phyloP scores from a whole-genome alignment of 1,140 invertebrate genomes.

The Lepidurus arcticus region DNA sequence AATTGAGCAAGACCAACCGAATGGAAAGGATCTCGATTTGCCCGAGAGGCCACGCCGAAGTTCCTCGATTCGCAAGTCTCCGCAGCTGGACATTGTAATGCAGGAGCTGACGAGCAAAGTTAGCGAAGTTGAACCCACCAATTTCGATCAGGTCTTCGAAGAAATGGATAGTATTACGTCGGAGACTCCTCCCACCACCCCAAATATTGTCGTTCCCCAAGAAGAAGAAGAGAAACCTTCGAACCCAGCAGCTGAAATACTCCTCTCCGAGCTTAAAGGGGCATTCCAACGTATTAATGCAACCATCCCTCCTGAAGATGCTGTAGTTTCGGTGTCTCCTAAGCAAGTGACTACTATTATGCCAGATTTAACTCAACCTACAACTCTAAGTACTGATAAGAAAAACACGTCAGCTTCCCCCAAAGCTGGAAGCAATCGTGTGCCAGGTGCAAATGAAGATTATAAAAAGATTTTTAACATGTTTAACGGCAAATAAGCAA shows the following conservation, averaged over 20 bases:
- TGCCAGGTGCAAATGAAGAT: not conserved
- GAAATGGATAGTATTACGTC: not conserved
- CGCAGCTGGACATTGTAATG: not conserved
- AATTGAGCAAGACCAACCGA: not conserved
- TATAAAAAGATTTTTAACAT: not conserved
- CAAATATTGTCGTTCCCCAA: not conserved
- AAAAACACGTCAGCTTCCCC: not conserved
- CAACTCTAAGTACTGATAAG: not conserved
- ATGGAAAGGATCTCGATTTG: not conserved
- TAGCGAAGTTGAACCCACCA: not conserved
- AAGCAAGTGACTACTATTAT: not conserved
- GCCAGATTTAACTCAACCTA: not conserved
- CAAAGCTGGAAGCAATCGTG: not conserved
- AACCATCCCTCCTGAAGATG: not conserved
- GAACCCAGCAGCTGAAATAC: not conserved
- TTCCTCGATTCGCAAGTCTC: not conserved
- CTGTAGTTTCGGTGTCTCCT: not conserved
- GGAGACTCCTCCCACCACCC: not conserved
- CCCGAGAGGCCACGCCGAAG: not conserved
- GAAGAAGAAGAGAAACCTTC: not conserved
- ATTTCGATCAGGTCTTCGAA: not conserved
- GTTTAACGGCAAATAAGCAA: slow-evolving; percentile 19
- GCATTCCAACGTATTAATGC: not conserved
- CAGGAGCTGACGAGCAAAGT: not conserved
- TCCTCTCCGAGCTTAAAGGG: not conserved